Evolutionary conservation across 2,888 invertebrate species (phyloP), one percentile per base, ranked within the genome.

Genomic region (Sceliomorpha sp.): DNA sequence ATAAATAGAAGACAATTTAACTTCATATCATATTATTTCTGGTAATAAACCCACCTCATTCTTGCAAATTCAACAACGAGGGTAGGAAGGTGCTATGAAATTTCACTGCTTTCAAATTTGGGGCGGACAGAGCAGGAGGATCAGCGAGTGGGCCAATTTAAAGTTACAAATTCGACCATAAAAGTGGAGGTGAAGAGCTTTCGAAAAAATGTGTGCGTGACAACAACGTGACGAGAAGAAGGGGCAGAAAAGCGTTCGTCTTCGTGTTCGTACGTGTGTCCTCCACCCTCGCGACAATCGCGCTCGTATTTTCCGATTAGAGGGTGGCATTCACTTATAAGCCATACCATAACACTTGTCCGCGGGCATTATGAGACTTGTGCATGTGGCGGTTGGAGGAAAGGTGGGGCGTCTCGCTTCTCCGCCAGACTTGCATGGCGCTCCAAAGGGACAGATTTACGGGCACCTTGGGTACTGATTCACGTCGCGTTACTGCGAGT

Each of bases 311-410:
- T 88, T 84, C 83, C 85, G 86, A 87, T 88, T 88, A 87, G 87
- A 84, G 85, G 83, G 81, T 83, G 83, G 86, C 88, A 88, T 88
- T 88, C 88, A 88, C 87, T 88, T 87, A 88, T 86, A 86, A 85
- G 85, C 86, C 84, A 82, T 87, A 83, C 83, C 83, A 86, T 88
- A 87, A 87, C 87, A 88, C 87, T 88, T 88, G 87, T 87, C 81
- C 84, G 78, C 81, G 71, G 77, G 80, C 84, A 82, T 88, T 87
- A 86, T 83, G 86, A 83, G 79, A 76, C 80, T 77, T 80, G 40
- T 56, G 62, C 45, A 51, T 63, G 29, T 55, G 42, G 53, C 34
- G 47, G 39, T 13, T 64, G 74, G 68, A 50, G 69, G 45, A 60
- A n/a, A 36, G 63, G 5, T 17, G 71, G 69, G 67, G 74, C 58